Percentiles rank a stretch among this genome's conserved stretches.
Evolutionary conservation across 2,113 vertebrate genomes (phyloP).

Genomic region (Motacilla tschutschensis): DNA sequence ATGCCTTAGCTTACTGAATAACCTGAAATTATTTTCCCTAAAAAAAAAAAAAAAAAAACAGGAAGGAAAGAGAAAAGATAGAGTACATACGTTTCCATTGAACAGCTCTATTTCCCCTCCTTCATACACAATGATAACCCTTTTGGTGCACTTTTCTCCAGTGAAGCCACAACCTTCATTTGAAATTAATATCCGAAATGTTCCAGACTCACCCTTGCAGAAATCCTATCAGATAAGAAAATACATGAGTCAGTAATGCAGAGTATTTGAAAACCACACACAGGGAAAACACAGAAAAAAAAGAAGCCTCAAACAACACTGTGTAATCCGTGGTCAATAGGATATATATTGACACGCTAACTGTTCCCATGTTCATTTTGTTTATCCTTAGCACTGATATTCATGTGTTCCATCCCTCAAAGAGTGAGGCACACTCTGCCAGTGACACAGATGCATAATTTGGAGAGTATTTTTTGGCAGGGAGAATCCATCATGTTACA

Average conservation of each 20-base stretch:
- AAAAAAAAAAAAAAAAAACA: no score
- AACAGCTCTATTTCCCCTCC: slow-evolving; percentile 85
- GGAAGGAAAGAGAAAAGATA: neutral
- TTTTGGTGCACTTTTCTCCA: slow-evolving; percentile 86
- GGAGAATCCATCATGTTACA: neutral
- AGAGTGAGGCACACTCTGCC: neutral
- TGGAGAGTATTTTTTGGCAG: neutral
- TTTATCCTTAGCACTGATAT: neutral
- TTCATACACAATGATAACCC: slow-evolving; percentile 79
- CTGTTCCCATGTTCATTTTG: neutral
- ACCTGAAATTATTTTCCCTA: neutral
- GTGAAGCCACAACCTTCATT: slow-evolving; percentile 87
- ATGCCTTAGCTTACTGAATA: neutral
- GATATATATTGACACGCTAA: neutral
- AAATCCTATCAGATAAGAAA: slow-evolving; percentile 77
- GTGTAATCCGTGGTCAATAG: neutral
- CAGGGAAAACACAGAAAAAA: neutral
- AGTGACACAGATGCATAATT: neutral
- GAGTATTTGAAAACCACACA: neutral
- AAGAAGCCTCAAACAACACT: neutral
- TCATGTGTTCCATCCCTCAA: neutral
- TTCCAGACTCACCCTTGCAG: slow-evolving; percentile 80
- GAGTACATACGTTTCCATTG: slow-evolving; percentile 77
- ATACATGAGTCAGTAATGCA: neutral
- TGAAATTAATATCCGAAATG: slow-evolving; percentile 87